phyloP scores from a whole-genome alignment of 2,888 invertebrate species.

The Troilus luridus region DNA sequence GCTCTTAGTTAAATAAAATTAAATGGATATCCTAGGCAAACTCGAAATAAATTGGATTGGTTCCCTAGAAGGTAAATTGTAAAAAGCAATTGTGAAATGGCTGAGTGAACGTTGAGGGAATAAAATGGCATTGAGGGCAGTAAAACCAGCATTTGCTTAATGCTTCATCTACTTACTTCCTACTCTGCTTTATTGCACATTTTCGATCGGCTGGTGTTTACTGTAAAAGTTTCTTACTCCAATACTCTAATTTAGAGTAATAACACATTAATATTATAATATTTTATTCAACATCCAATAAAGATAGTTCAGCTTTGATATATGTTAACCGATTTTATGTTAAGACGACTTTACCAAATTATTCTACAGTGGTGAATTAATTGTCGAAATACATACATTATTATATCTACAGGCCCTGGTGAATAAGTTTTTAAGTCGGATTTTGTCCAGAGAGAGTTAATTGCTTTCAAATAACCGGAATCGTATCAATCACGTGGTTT shows the following conservation, averaged over 20 bases:
- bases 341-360: too few species aligned
- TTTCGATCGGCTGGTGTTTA: neutral
- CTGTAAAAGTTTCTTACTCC: neutral
- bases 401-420: too few species aligned
- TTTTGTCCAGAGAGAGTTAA: too few species aligned
- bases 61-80: neutral
- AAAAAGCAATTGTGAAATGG: conserved; percentile 33
- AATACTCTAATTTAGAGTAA: neutral
- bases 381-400: too few species aligned
- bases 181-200: conserved; percentile 15
- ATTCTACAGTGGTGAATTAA: too few species aligned
- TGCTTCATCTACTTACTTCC: neutral
- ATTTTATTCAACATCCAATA: neutral
- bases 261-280: neutral
- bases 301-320: neutral
- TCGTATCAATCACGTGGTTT: too few species aligned
- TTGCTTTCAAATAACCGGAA: too few species aligned
- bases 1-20: neutral
- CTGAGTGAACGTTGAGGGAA: neutral
- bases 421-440: too few species aligned
- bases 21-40: neutral
- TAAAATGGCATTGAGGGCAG: conserved; percentile 7
- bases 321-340: too few species aligned
- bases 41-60: neutral
- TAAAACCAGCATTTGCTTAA: conserved; percentile 18